Percentiles rank a stretch among this genome's conserved stretches.
phyloP scores from a whole-genome alignment of 2,888 invertebrate genomes.

The Aspidiotus rigidus region DNA sequence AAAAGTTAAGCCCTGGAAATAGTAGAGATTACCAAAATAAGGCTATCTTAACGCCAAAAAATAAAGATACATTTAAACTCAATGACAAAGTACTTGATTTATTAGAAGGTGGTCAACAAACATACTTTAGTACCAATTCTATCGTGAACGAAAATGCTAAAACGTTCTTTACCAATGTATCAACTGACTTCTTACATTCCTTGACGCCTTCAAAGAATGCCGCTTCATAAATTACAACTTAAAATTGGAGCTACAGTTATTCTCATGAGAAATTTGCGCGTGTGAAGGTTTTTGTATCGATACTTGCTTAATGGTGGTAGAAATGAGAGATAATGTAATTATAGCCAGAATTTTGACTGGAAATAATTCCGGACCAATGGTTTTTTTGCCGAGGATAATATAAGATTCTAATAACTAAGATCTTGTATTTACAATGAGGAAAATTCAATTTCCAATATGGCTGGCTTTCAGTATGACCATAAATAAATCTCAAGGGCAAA shows the following conservation, averaged over 20 bases:
- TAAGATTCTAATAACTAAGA: not conserved
- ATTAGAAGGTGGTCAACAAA: not conserved
- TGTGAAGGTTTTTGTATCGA: not conserved
- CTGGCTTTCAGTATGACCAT: not conserved
- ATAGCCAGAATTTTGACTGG: not conserved
- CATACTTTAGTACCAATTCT: not conserved
- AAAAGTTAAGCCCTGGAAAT: not conserved
- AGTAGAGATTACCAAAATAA: not conserved
- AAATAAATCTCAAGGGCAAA: constrained; percentile 19
- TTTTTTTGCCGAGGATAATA: not conserved
- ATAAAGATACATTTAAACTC: too few species aligned
- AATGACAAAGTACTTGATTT: not conserved
- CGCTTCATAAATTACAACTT: not conserved
- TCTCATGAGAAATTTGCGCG: not conserved
- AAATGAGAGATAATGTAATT: not conserved
- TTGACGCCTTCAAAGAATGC: not conserved
- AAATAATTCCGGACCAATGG: too few species aligned
- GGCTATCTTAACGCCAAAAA: too few species aligned
- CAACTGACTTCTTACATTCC: not conserved
- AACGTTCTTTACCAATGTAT: not conserved
- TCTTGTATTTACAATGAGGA: not conserved
- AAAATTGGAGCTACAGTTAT: not conserved
- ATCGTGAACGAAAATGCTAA: not conserved
- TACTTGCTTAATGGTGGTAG: not conserved
- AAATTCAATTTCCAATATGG: not conserved